Evolutionary conservation across 2,797 vertebrate species (phyloP).

Genomic region (Fratercula arctica): DNA sequence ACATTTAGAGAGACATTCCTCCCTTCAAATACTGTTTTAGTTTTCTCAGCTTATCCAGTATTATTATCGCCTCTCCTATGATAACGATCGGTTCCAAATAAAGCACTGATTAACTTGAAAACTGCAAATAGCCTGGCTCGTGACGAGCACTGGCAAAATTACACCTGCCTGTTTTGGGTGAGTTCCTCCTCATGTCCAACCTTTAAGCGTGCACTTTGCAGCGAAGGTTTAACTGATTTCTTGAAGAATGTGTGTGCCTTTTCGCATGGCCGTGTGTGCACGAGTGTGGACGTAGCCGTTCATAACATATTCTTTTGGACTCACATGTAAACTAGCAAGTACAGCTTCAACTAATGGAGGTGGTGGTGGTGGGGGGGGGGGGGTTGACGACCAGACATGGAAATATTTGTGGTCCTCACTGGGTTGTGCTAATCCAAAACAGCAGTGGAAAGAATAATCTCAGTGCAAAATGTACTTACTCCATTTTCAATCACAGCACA

Average conservation of each 20-base stretch:
- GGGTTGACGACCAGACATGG: not conserved
- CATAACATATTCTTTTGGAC: not conserved
- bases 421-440: not conserved
- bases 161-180: not conserved
- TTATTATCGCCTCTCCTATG: not conserved
- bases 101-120: not conserved
- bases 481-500: not conserved
- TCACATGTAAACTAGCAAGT: not conserved
- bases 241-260: not conserved
- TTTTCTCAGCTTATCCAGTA: not conserved
- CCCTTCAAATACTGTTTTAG: not conserved
- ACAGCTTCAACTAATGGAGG: not conserved
- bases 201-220: not conserved
- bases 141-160: not conserved
- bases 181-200: not conserved
- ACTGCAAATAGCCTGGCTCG: not conserved
- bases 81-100: not conserved
- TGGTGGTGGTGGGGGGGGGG: no score
- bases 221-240: not conserved
- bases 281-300: no score
- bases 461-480: not conserved
- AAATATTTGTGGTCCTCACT: not conserved
- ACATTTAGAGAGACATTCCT: not conserved
- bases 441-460: not conserved
- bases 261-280: fast-evolving